Conservation (phyloP, 2,888 invertebrate genomes). For the Timema podura region DNA sequence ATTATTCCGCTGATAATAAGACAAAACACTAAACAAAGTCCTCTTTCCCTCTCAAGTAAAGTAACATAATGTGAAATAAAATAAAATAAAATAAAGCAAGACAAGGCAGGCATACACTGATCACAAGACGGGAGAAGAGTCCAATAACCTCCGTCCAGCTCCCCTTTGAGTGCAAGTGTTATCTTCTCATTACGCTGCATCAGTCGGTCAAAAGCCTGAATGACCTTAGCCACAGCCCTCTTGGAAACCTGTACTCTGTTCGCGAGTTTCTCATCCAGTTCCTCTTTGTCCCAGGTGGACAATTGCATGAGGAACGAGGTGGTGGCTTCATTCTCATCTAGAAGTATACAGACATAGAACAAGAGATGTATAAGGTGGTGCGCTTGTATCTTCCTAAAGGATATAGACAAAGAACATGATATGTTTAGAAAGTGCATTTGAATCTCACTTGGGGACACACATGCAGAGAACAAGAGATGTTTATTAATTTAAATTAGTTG, state of each 20-base stretch:
- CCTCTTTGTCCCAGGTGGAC: conserved; percentile 97
- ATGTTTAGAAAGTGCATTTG: no score
- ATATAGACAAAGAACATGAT: no score
- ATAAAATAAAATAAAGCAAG: conserved; percentile 14
- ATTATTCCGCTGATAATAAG: no score
- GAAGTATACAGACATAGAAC: conserved; percentile 34
- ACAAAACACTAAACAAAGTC: no score
- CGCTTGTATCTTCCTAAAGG: no score
- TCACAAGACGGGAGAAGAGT: conserved; percentile 30
- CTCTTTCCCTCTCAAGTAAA: no score
- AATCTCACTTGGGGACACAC: no score
- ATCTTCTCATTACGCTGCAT: conserved; percentile 96
- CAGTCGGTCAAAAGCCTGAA: conserved; percentile 93
- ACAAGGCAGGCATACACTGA: conserved; percentile 30
- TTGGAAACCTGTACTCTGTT: conserved; percentile 96
- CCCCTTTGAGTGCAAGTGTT: conserved; percentile 80
- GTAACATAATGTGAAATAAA: neutral
- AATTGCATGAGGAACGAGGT: conserved; percentile 93
- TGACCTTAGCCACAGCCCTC: conserved; percentile 91
- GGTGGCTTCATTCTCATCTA: conserved; percentile 94
- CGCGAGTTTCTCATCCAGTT: conserved; percentile 91
- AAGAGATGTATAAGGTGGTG: neutral
- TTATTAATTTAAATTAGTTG: no score
- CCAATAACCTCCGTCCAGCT: conserved; percentile 60
- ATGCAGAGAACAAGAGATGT: no score